Base-by-base conservation (phyloP, 2,113 vertebrate species). In the Amphilophus citrinellus region DNA sequence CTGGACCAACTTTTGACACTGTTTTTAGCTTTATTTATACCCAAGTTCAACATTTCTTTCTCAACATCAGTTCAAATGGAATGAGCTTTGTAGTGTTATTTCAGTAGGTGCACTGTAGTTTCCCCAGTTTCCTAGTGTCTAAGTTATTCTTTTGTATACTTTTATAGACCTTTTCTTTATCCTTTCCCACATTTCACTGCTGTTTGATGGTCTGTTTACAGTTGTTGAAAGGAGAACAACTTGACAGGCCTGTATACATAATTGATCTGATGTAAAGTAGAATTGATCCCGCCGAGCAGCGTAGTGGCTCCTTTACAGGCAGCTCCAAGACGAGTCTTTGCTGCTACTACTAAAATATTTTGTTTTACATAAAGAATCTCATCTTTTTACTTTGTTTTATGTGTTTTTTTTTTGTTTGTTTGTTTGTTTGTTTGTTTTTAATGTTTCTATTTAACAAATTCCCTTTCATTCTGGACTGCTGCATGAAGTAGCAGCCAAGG, bases 181-280 rank as follows among this genome's bases (percentile, higher is more conserved):
- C 68, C 10, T 77, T 59, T 4, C 22, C 57, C 44, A 77, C 14
- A 18, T 77, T 61, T 59, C 2, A 6, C 20, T 82, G 61, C n/a
- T 1, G 5, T 71, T 79, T 79, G 37, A 83, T 61, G 27, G 3
- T 76, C 59, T 78, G 35, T 10, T 77, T 81, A 44, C 47, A 68
- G 24, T 7, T 71, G 42, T 10, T 77, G 76, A 50, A 59, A 24
- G 62, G 66, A 80, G 18, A 84, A 76, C 71, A 75, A 56, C 60
- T 61, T 58, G 22, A 24, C 44, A 4, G n/a, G 39, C 6, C 35
- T 61, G 18, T 58, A 68, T 86, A 47, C 79, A 84, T 84, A 68
- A 88, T 86, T 88, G 59, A 92, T 86, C 13, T 50, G 59, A 27
- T 68, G 61, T 68, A 17, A 57, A 20, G 61, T 27, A 6, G 47